Conservation (phyloP, 64 coral and sea anemone genomes). For the Montipora cactus region DNA sequence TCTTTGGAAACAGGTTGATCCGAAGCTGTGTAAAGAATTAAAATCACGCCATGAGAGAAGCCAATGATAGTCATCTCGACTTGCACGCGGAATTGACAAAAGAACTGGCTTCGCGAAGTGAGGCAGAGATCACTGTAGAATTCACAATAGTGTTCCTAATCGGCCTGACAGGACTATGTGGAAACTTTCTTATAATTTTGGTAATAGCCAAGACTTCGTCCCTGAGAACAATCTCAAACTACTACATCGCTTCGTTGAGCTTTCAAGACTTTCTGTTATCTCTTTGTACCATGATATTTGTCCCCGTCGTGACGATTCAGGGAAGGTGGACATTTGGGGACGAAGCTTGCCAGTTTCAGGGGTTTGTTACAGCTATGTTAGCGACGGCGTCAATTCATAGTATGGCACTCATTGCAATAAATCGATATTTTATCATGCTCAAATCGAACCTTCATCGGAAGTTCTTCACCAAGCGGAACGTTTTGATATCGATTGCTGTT, state of each 20-base stretch:
- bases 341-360: constrained; percentile 60
- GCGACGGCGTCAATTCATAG: constrained; percentile 52
- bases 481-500: constrained; percentile 20
- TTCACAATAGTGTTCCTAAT: background rate
- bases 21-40: background rate
- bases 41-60: background rate
- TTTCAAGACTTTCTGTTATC: background rate
- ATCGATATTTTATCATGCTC: constrained; percentile 70
- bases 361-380: constrained; percentile 23
- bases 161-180: background rate
- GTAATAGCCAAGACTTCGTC: background rate
- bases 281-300: background rate
- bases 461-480: constrained; percentile 37
- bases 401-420: constrained; percentile 42
- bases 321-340: constrained; percentile 55
- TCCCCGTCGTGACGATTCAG: background rate
- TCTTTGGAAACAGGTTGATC: background rate
- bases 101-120: background rate
- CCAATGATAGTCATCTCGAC: background rate
- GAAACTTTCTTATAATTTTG: constrained; percentile 5
- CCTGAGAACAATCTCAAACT: constrained; percentile 26
- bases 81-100: background rate
- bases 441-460: constrained; percentile 36
- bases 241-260: constrained; percentile 18
- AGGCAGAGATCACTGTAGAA: constrained; percentile 4